Evolutionary conservation across 92 coral and sea anemone genomes (phyloP).

Genomic region (Parazoanthus darwini): DNA sequence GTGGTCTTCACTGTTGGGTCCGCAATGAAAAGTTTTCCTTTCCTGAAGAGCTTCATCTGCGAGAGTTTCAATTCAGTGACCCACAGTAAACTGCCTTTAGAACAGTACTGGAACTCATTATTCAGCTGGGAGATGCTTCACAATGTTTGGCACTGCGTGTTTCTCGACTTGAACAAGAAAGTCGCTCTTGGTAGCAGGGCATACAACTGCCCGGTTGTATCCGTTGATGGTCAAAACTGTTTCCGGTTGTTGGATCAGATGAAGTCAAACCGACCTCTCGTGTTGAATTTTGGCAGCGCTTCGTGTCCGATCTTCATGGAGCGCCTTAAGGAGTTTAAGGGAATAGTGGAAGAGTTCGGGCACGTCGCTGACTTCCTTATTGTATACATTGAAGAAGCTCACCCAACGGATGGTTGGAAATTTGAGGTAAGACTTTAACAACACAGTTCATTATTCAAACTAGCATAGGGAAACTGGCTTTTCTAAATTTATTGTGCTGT

Average conservation of each 20-base stretch:
- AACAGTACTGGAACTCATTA: conserved; percentile 53
- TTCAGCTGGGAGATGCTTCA: conserved; percentile 56
- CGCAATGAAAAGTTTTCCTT: conserved; percentile 22
- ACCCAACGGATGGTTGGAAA: conserved; percentile 61
- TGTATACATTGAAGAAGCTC: conserved; percentile 61
- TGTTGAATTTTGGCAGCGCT: conserved; percentile 57
- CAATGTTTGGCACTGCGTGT: conserved; percentile 47
- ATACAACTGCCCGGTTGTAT: conserved; percentile 48
- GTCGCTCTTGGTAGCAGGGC: conserved; percentile 44
- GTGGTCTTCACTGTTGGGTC: conserved; percentile 21
- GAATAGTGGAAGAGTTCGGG: conserved; percentile 37
- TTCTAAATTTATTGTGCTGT: background rate
- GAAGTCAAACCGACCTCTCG: conserved; percentile 43
- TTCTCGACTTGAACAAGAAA: conserved; percentile 48
- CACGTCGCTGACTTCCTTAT: conserved; percentile 49
- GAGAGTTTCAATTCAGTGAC: conserved; percentile 30
- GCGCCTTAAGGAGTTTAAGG: conserved; percentile 38
- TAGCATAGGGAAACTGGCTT: too few species aligned
- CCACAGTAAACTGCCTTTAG: conserved; percentile 29
- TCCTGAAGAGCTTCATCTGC: conserved; percentile 34
- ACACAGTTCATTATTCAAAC: background rate
- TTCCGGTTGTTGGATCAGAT: conserved; percentile 52
- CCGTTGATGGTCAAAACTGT: conserved; percentile 47
- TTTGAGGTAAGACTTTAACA: conserved; percentile 46
- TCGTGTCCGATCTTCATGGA: conserved; percentile 52